phyloP scores from a whole-genome alignment of 1,140 invertebrate species.

The Diabrotica undecimpunctata region DNA sequence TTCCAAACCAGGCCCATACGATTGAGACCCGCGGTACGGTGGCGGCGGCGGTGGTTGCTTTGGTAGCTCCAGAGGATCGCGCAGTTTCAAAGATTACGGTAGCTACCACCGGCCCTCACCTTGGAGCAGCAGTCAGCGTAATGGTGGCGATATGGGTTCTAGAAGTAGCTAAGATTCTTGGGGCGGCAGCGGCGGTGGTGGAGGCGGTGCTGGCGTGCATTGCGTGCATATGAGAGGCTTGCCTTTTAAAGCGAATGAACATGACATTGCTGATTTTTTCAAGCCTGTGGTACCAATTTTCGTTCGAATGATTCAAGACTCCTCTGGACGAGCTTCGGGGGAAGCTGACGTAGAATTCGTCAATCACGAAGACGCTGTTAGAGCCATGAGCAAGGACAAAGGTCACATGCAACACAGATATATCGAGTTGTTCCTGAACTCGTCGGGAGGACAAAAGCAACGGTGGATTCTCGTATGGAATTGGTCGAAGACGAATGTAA shows the following conservation, averaged over 20 bases:
- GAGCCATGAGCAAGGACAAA: constrained; percentile 69
- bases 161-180: constrained; percentile 35
- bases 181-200: constrained; percentile 39
- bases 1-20: constrained; percentile 77
- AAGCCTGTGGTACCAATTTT: constrained; percentile 77
- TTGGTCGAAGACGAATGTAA: too few relatives aligned
- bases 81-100: constrained; percentile 47
- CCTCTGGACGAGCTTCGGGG: constrained; percentile 75
- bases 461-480: too few relatives aligned
- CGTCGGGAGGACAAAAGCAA: too few relatives aligned
- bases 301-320: constrained; percentile 78
- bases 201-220: constrained; percentile 55
- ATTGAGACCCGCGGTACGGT: constrained; percentile 65
- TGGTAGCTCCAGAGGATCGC: constrained; percentile 33
- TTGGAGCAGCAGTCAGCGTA: constrained; percentile 29
- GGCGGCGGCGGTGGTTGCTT: too few relatives aligned
- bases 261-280: constrained; percentile 87
- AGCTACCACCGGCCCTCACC: constrained; percentile 43
- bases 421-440: too few relatives aligned
- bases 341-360: constrained; percentile 92
- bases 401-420: constrained; percentile 79
- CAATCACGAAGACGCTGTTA: constrained; percentile 79
- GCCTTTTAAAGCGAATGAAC: constrained; percentile 73
- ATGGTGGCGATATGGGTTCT: constrained; percentile 45
- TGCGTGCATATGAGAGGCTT: constrained; percentile 90